Percentiles rank a stretch among this genome's conserved stretches.
phyloP scores from a whole-genome alignment of 1,140 invertebrate species.

The Brachionus plicatilis region DNA sequence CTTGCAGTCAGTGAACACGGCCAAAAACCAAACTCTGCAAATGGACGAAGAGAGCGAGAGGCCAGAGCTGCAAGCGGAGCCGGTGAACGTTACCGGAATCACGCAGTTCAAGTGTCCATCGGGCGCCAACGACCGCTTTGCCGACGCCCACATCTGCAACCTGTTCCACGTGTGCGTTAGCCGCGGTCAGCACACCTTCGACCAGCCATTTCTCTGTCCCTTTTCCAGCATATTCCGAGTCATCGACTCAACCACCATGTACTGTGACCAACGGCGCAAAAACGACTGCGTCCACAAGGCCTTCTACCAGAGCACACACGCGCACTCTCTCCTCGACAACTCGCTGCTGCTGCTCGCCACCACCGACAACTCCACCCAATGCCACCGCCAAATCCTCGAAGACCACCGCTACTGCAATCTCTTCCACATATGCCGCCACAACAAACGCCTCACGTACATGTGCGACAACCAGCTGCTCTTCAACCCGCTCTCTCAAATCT shows the following conservation, averaged over 20 bases:
- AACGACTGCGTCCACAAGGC: conserved; percentile 24
- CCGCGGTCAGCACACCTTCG: not conserved
- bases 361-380: not conserved
- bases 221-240: not conserved
- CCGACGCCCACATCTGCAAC: conserved; percentile 33
- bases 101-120: not conserved
- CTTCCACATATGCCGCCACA: conserved; percentile 6
- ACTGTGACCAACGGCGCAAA: not conserved
- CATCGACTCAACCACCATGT: conserved; percentile 7
- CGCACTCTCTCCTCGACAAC: not conserved
- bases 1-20: not conserved
- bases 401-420: conserved; percentile 27
- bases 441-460: not conserved
- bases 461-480: conserved; percentile 37
- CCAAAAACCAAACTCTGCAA: not conserved
- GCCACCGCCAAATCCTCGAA: not conserved
- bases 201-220: conserved; percentile 40
- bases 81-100: conserved; percentile 16
- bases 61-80: not conserved
- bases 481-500: conserved; percentile 27
- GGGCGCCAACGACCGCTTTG: not conserved
- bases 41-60: not conserved
- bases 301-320: not conserved
- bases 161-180: conserved; percentile 40
- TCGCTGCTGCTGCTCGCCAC: not conserved